Evolutionary conservation across 53 echinoderm and acorn worm genomes (phyloP), one percentile per base, ranked within the genome.

Genomic region (Paelopatides confundens): DNA sequence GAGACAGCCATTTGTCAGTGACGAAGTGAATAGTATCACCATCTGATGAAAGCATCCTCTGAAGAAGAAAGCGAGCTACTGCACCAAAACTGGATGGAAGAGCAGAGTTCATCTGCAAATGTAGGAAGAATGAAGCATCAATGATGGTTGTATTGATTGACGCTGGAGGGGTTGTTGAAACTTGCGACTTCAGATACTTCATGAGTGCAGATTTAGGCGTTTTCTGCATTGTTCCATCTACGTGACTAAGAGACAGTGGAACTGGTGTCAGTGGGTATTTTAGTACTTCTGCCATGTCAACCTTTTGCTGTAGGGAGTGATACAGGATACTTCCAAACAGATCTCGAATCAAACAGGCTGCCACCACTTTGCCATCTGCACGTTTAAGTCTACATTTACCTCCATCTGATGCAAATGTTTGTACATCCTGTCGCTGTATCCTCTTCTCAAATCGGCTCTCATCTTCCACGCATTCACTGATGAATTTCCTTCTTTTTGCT

Each of bases 201-300:
- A 76, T 76, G 39, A 76, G 76, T 3, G 47, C 76, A 76, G 76
- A 39, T 37, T 76, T 76, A 26, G 76, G 76, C 3, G 47, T 67
- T 67, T 67, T 67, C 67, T 33, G 27, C 30, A 67, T 67, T 29
- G 67, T 24, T 35, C 67, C 67, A 29, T 67, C 67, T 67, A 67
- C 67, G 17, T 67, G 67, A 67, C 67, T 37, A 35, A 76, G 76
- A 15, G 39, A 39, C 37, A 37, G 76, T 21, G 76, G 47, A 76
- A 76, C 76, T 35, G 76, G 76, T 76, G 76, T 76, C 43, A 39
- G 76, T 67, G 63, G 34, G 35, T 36, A 63, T 63, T 85, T 64
- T 65, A 76, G 30, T 76, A 76, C 43, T 76, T 76, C 76, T 76
- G 76, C 76, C 76, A 76, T 76, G 47, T 76, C 76, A 10, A 67